phyloP scores from a whole-genome alignment of 2,797 vertebrate genomes.

The Chelmon rostratus region DNA sequence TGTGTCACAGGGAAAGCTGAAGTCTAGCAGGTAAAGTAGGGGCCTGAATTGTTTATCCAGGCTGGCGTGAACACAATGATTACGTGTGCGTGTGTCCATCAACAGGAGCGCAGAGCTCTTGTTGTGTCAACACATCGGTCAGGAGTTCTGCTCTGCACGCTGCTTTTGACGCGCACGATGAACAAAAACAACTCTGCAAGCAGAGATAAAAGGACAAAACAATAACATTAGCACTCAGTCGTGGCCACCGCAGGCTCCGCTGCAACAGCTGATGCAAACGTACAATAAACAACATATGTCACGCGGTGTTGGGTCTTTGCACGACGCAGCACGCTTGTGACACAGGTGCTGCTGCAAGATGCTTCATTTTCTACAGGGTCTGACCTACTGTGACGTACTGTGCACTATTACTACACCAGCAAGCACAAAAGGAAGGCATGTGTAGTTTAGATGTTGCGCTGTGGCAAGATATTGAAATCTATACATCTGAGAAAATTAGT shows the following conservation, averaged over 20 bases:
- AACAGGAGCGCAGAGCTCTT: neutral
- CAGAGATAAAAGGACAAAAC: conserved; percentile 50
- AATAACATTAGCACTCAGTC: conserved; percentile 24
- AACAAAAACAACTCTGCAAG: conserved; percentile 36
- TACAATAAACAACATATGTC: neutral
- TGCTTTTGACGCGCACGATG: conserved; percentile 1
- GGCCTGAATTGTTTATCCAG: neutral
- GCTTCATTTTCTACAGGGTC: neutral
- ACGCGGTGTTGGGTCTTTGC: neutral
- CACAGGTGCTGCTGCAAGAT: conserved; percentile 5
- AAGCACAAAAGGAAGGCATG: neutral
- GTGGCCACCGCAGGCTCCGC: neutral
- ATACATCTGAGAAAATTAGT: neutral
- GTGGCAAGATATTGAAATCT: neutral
- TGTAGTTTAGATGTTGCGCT: neutral
- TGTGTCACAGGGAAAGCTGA: neutral
- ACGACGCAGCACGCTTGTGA: neutral
- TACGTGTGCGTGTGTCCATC: neutral
- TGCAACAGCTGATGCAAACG: conserved; percentile 20
- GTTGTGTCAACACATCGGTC: conserved; percentile 10
- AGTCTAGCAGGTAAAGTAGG: conserved; percentile 7
- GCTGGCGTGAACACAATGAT: neutral
- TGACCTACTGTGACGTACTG: neutral
- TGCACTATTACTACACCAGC: too few relatives aligned
- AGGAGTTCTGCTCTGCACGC: neutral